phyloP scores from a whole-genome alignment of 2,113 vertebrate species.

The Tachuris rubrigastra region DNA sequence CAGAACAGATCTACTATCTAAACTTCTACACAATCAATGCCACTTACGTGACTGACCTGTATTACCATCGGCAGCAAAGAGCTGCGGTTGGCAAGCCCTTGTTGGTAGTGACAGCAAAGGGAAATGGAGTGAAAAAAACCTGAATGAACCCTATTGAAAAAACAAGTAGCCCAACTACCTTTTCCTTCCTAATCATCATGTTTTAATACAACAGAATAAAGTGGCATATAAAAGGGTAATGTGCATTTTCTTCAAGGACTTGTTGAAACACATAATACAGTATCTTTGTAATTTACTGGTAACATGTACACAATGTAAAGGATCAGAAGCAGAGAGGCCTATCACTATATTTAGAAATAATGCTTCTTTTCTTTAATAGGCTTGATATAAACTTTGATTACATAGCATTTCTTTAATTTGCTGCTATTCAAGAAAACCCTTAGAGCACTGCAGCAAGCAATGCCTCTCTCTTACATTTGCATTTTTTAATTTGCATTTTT shows the following conservation, averaged over 20 bases:
- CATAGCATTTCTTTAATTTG: constrained; percentile 80
- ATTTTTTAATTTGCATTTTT: constrained; percentile 81
- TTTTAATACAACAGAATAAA: constrained; percentile 69
- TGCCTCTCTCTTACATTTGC: constrained; percentile 74
- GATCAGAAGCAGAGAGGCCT: constrained; percentile 20
- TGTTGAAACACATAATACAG: constrained; percentile 17
- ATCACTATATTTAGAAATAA: constrained; percentile 72
- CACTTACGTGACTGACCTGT: background rate
- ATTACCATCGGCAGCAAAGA: background rate
- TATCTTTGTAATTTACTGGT: constrained; percentile 25
- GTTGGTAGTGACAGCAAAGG: background rate
- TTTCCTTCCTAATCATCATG: constrained; percentile 64
- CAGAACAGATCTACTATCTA: background rate
- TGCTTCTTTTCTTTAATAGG: constrained; percentile 72
- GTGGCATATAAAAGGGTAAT: constrained; percentile 20
- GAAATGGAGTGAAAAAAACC: background rate
- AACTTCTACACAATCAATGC: background rate
- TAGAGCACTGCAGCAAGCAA: constrained; percentile 67
- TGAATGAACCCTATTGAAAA: constrained; percentile 18
- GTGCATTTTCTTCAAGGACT: constrained; percentile 31
- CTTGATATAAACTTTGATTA: constrained; percentile 81
- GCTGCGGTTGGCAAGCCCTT: background rate
- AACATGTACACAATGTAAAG: constrained; percentile 49
- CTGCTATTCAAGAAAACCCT: constrained; percentile 78
- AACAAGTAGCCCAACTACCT: background rate